A percentile compares a stretch with the other conserved stretches of the same genome.
phyloP scores from a whole-genome alignment of 2,113 vertebrate species.

The Anseranas semipalmata region DNA sequence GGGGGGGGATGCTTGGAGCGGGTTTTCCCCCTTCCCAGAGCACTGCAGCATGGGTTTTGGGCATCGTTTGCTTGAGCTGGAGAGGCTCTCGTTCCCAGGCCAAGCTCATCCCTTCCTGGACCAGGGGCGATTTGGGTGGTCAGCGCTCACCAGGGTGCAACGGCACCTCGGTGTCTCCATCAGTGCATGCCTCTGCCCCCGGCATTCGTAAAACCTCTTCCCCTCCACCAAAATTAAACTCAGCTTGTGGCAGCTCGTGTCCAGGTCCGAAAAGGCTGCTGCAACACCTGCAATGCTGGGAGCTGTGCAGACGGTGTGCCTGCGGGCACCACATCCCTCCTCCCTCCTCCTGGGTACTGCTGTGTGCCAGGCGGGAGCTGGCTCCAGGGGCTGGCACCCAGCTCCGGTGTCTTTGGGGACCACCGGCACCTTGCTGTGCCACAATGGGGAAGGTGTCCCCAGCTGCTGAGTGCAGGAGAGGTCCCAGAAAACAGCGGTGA shows the following conservation, averaged over 20 bases:
- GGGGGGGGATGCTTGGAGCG: background rate
- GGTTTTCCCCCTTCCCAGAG: background rate
- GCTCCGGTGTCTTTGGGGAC: rapidly evolving
- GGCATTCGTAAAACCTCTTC: background rate
- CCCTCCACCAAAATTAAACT: background rate
- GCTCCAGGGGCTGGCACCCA: background rate
- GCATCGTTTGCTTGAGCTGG: background rate
- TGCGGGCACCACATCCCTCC: background rate
- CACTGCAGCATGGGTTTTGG: background rate
- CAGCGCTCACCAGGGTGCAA: rapidly evolving
- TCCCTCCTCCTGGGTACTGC: background rate
- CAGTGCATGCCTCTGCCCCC: background rate
- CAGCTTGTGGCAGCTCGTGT: background rate
- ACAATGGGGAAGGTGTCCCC: background rate
- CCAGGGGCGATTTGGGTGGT: background rate
- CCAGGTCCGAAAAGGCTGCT: background rate
- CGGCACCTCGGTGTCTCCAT: background rate
- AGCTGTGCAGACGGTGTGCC: background rate
- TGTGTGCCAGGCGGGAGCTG: background rate
- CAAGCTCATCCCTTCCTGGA: background rate
- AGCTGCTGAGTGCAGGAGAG: background rate
- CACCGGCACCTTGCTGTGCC: background rate
- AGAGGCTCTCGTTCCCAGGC: background rate
- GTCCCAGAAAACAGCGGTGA: background rate
- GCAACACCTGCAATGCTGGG: background rate